Conservation (phyloP, 1,140 invertebrate species). For the Hyles euphorbiae region DNA sequence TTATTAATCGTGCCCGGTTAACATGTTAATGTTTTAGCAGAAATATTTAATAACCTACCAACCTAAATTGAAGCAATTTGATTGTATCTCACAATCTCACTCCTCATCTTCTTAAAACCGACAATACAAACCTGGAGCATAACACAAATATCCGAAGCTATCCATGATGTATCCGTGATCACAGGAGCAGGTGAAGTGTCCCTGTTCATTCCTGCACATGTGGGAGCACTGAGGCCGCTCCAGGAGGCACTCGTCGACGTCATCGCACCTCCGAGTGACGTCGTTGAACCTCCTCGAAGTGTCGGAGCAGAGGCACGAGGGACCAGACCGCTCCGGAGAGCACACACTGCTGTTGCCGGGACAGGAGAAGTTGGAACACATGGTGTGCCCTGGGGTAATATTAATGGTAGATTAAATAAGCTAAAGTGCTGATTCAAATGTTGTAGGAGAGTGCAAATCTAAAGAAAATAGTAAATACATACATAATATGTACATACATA, state of each 20-base stretch:
- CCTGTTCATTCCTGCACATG: slow-evolving; percentile 84
- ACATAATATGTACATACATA: too few relatives aligned
- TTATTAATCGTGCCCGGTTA: too few relatives aligned
- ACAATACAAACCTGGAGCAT: slow-evolving; percentile 68
- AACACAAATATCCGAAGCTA: slow-evolving; percentile 83
- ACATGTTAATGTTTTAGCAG: too few relatives aligned
- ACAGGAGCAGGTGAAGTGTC: slow-evolving; percentile 88
- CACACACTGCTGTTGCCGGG: slow-evolving; percentile 53
- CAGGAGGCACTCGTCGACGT: slow-evolving; percentile 55
- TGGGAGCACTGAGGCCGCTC: slow-evolving; percentile 83
- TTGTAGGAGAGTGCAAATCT: too few relatives aligned
- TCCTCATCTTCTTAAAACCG: neutral
- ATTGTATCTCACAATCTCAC: too few relatives aligned
- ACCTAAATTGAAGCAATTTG: too few relatives aligned
- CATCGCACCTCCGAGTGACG: slow-evolving; percentile 53
- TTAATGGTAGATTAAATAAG: neutral
- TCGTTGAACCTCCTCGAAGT: slow-evolving; percentile 31
- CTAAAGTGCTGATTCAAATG: too few relatives aligned
- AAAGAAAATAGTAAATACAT: too few relatives aligned
- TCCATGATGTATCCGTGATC: slow-evolving; percentile 83
- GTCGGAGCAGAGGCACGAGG: slow-evolving; percentile 80
- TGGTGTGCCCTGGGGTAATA: slow-evolving; percentile 39
- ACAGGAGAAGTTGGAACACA: slow-evolving; percentile 63
- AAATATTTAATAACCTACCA: too few relatives aligned
- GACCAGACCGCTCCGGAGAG: slow-evolving; percentile 58